A percentile compares a stretch with the other conserved stretches of the same genome.
These are phyloP conservation scores for Diplodus sargus DNA, from an alignment of 2,797 vertebrate genomes.

Conservation along the genomic window DNA sequence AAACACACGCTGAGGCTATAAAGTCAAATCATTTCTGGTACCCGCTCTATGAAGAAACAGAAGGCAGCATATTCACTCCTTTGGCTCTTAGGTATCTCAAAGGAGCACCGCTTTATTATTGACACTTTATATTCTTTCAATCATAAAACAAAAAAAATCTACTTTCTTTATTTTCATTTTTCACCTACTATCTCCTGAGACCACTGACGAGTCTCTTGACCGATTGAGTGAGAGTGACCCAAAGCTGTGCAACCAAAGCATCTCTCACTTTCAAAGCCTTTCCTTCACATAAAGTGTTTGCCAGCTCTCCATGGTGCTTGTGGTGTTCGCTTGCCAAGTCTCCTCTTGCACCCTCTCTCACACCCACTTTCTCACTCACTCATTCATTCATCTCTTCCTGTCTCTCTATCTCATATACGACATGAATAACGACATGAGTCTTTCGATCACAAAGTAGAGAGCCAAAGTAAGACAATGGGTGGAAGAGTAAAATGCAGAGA, in stretches of 20 bases:
- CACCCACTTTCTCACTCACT: constrained; percentile 38
- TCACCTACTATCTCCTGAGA: not conserved
- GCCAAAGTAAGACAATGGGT: constrained; percentile 25
- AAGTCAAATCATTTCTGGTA: not conserved
- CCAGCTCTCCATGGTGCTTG: constrained; percentile 59
- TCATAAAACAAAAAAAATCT: not conserved
- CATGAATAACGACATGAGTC: constrained; percentile 27
- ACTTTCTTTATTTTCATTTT: not conserved
- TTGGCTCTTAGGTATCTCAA: not conserved
- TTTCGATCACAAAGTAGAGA: constrained; percentile 18
- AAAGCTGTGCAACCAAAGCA: too few relatives aligned
- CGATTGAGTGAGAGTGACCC: too few relatives aligned
- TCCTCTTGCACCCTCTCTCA: constrained; percentile 46
- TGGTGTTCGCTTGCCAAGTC: constrained; percentile 67
- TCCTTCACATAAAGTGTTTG: constrained; percentile 64
- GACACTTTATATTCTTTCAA: not conserved
- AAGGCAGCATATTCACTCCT: not conserved
- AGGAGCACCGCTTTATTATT: not conserved
- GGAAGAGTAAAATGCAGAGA: constrained; percentile 32
- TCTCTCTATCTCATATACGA: not conserved
- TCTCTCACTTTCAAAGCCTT: constrained; percentile 26
- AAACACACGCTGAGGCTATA: not conserved
- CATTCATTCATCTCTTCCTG: constrained; percentile 18
- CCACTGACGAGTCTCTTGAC: not conserved
- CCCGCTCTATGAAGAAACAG: not conserved